Evolutionary conservation across 2,113 vertebrate genomes (phyloP).

Genomic region (Pseudorhombus dupliciocellatus): DNA sequence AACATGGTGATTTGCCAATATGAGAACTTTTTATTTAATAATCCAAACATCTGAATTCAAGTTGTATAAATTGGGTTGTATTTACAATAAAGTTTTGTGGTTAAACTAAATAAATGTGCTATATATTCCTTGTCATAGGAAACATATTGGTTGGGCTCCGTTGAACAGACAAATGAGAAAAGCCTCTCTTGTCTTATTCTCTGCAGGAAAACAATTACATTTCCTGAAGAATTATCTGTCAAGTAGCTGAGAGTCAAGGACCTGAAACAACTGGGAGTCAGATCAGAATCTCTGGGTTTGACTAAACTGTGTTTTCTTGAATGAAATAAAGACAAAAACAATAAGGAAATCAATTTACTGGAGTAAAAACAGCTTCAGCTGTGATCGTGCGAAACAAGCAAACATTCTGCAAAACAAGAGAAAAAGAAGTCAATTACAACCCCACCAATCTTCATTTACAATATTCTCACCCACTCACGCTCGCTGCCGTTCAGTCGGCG

Average conservation of each 20-base stretch:
- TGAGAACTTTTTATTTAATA: too few relatives aligned
- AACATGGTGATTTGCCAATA: too few relatives aligned
- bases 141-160: too few relatives aligned
- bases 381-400: background rate
- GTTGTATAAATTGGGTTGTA: too few relatives aligned
- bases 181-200: too few relatives aligned
- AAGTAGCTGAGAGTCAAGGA: background rate
- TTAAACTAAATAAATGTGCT: too few relatives aligned
- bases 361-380: background rate
- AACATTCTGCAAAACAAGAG: background rate
- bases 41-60: too few relatives aligned
- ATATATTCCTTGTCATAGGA: too few relatives aligned
- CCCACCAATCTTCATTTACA: conserved; percentile 6
- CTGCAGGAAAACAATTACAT: background rate
- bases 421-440: background rate
- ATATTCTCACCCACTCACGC: conserved; percentile 1
- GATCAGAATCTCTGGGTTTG: background rate
- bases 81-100: too few relatives aligned
- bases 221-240: background rate
- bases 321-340: background rate
- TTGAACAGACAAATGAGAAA: too few relatives aligned
- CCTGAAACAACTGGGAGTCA: background rate
- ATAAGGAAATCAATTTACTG: background rate
- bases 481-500: conserved; percentile 7
- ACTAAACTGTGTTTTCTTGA: background rate